Conservation (phyloP, 2,797 vertebrate species). For the Pachyuromys duprasi region DNA sequence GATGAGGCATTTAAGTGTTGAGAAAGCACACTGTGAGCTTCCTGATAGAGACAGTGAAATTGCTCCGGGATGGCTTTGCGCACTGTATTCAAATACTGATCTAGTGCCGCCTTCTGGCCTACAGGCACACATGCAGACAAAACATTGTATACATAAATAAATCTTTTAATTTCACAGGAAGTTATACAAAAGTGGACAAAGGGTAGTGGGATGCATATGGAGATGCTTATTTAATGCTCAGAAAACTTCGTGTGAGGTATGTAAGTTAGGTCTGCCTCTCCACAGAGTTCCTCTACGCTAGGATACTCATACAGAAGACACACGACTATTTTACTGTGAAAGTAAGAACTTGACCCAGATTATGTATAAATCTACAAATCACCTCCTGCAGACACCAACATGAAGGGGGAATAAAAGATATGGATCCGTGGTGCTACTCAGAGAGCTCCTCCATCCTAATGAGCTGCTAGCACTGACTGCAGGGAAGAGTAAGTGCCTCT, state of each 20-base stretch:
- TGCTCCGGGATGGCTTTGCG: too few relatives aligned
- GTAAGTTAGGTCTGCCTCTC: background rate
- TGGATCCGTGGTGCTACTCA: background rate
- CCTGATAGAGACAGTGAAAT: background rate
- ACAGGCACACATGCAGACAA: too few relatives aligned
- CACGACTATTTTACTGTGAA: background rate
- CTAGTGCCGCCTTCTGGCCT: too few relatives aligned
- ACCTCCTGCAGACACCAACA: background rate
- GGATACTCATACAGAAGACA: background rate
- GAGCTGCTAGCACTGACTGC: background rate
- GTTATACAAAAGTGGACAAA: background rate
- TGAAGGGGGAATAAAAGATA: background rate
- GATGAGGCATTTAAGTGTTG: background rate
- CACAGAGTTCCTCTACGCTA: background rate
- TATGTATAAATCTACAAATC: background rate
- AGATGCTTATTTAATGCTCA: background rate
- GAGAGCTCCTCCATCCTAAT: background rate
- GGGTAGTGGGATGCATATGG: background rate
- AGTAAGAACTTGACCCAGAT: background rate
- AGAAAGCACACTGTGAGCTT: background rate
- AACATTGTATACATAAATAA: too few relatives aligned
- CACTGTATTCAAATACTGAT: too few relatives aligned
- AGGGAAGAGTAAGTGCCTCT: background rate
- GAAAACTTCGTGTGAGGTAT: background rate
- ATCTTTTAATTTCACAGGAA: too few relatives aligned